Conservation (phyloP, 2,797 vertebrate species). For the Enteromius trimaculatus region DNA sequence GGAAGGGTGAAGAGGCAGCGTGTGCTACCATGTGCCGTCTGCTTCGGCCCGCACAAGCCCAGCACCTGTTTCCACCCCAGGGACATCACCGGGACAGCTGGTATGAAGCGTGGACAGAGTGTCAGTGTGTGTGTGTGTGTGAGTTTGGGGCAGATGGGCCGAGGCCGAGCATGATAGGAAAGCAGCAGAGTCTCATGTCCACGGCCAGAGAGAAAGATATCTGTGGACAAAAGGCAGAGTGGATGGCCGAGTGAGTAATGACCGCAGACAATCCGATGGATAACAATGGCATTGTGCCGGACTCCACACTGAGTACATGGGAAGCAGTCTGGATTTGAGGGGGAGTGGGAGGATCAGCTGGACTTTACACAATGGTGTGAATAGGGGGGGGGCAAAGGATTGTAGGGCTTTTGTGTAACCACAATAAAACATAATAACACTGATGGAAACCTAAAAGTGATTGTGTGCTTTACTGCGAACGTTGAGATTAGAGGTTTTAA, state of each 20-base stretch:
- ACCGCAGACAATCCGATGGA: constrained; percentile 72
- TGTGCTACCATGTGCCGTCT: constrained; percentile 55
- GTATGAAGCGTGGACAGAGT: constrained; percentile 63
- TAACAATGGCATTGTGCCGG: constrained; percentile 78
- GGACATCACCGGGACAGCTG: constrained; percentile 75
- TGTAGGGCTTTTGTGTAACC: constrained; percentile 64
- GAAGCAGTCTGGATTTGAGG: constrained; percentile 65
- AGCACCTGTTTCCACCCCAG: constrained; percentile 68
- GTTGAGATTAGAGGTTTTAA: background rate
- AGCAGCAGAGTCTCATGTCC: constrained; percentile 68
- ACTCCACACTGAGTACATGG: constrained; percentile 66
- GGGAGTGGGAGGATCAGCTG: constrained; percentile 69
- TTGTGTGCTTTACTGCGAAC: constrained; percentile 33
- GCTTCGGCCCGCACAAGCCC: constrained; percentile 55
- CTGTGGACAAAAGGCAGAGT: constrained; percentile 76
- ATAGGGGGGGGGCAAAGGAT: constrained; percentile 65
- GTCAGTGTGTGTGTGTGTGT: constrained; percentile 51
- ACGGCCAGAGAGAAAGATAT: constrained; percentile 69
- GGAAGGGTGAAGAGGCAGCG: constrained; percentile 44
- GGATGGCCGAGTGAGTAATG: constrained; percentile 75
- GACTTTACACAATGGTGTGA: constrained; percentile 67
- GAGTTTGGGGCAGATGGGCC: constrained; percentile 73
- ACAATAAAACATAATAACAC: constrained; percentile 58
- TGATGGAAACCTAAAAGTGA: constrained; percentile 50
- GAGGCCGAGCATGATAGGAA: constrained; percentile 65